phyloP scores from a whole-genome alignment of 2,797 vertebrate genomes.

The Gymnopithys bicolor region DNA sequence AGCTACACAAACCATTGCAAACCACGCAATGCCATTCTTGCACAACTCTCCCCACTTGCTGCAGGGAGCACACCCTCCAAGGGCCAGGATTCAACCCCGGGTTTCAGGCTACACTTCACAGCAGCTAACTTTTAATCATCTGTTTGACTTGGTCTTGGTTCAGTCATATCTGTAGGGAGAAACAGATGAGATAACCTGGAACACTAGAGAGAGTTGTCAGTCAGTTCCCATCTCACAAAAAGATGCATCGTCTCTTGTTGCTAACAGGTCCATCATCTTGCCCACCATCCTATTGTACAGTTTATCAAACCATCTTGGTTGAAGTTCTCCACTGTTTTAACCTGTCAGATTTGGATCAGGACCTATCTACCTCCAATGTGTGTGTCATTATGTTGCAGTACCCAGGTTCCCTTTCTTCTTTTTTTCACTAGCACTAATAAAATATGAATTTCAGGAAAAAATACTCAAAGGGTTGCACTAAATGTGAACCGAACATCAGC shows the following conservation, averaged over 20 bases:
- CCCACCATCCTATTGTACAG: not conserved
- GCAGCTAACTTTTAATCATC: not conserved
- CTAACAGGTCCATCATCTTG: constrained; percentile 18
- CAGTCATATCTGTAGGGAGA: constrained; percentile 20
- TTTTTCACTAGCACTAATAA: not conserved
- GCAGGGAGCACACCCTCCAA: not conserved
- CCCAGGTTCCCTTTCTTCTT: not conserved
- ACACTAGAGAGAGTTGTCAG: constrained; percentile 14
- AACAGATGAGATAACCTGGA: not conserved
- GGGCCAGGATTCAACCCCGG: not conserved
- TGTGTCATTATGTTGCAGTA: not conserved
- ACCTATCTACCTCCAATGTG: not conserved
- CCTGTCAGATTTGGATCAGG: not conserved
- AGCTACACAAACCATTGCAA: not conserved
- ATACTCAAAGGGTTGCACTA: not conserved
- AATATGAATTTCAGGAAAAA: not conserved
- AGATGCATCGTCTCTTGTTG: not conserved
- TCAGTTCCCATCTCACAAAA: constrained; percentile 5
- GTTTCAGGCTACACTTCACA: not conserved
- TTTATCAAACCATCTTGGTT: not conserved
- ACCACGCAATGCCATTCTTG: not conserved
- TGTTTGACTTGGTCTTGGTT: constrained; percentile 21
- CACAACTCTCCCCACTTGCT: accelerated
- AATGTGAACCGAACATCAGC: not conserved
- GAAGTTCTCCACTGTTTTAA: not conserved